Evolutionary conservation across 2,888 invertebrate genomes (phyloP).

Genomic region (Chrysina gloriosa): DNA sequence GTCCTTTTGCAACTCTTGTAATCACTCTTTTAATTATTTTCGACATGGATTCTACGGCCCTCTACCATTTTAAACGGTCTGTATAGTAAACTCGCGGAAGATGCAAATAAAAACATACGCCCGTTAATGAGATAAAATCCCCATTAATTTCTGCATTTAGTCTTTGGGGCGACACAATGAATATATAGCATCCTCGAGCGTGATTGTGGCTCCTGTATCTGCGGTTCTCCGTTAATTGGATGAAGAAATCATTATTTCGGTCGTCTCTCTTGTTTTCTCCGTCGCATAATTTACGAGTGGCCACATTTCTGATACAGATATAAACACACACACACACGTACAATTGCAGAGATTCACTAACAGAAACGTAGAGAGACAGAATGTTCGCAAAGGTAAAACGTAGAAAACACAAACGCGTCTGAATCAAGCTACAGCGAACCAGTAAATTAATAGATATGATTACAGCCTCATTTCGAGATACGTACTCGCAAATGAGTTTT

Average conservation of each 20-base stretch:
- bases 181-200: slow-evolving; percentile 57
- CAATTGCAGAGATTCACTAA: not conserved
- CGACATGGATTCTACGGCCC: slow-evolving; percentile 25
- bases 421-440: not conserved
- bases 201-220: slow-evolving; percentile 58
- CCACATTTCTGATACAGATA: slow-evolving; percentile 40
- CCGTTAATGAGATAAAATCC: slow-evolving; percentile 61
- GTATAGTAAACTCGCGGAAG: slow-evolving; percentile 27
- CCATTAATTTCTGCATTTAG: slow-evolving; percentile 61
- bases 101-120: slow-evolving; percentile 39
- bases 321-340: slow-evolving; percentile 14
- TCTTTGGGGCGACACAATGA: slow-evolving; percentile 58
- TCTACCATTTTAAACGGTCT: slow-evolving; percentile 31
- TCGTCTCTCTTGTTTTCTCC: slow-evolving; percentile 45
- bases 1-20: slow-evolving; percentile 12
- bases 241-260: slow-evolving; percentile 59
- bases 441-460: slow-evolving; percentile 30
- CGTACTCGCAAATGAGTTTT: too few species aligned
- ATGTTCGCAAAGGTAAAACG: not conserved
- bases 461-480: too few species aligned
- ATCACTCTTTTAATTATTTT: slow-evolving; percentile 37
- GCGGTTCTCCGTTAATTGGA: slow-evolving; percentile 58
- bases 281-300: slow-evolving; percentile 40
- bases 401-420: not conserved
- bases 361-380: slow-evolving; percentile 8